Conservation (phyloP, 1,140 invertebrate genomes). For the Galendromus occidentalis region DNA sequence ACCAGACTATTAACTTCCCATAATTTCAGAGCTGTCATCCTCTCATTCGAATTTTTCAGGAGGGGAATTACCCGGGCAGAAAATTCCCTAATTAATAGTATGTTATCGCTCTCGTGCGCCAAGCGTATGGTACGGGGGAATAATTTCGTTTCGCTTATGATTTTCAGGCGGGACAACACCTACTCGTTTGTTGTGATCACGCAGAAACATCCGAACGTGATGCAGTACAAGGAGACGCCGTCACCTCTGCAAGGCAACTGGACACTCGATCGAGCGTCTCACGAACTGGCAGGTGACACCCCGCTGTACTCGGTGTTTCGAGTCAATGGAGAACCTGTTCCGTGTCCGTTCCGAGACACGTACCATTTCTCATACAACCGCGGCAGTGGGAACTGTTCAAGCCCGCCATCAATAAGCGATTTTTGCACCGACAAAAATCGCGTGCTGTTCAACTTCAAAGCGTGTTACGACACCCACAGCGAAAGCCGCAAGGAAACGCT, state of each 20-base stretch:
- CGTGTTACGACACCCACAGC: conserved; percentile 65
- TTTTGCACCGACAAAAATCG: conserved; percentile 58
- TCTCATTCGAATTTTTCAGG: no score
- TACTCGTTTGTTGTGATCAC: conserved; percentile 10
- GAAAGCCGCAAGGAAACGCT: conserved; percentile 45
- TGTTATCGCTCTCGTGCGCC: no score
- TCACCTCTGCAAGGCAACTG: conserved; percentile 2
- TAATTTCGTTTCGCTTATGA: no score
- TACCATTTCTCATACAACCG: conserved; percentile 58
- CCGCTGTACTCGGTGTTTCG: conserved; percentile 23
- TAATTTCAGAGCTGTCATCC: no score
- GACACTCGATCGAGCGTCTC: conserved; percentile 17
- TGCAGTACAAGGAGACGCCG: conserved; percentile 10
- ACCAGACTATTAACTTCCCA: no score
- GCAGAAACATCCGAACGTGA: conserved; percentile 8
- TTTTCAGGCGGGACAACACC: background rate
- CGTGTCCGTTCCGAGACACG: conserved; percentile 20
- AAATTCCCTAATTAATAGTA: no score
- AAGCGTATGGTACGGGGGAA: no score
- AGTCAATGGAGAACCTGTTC: conserved; percentile 17
- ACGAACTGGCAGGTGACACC: conserved; percentile 23
- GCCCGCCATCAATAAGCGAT: conserved; percentile 51
- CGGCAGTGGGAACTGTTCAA: conserved; percentile 48
- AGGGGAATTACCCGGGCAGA: no score
- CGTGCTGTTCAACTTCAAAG: conserved; percentile 64